These are phyloP conservation scores for Bibio marci DNA, from an alignment of 2,888 invertebrate genomes.

Conservation along the genomic window DNA sequence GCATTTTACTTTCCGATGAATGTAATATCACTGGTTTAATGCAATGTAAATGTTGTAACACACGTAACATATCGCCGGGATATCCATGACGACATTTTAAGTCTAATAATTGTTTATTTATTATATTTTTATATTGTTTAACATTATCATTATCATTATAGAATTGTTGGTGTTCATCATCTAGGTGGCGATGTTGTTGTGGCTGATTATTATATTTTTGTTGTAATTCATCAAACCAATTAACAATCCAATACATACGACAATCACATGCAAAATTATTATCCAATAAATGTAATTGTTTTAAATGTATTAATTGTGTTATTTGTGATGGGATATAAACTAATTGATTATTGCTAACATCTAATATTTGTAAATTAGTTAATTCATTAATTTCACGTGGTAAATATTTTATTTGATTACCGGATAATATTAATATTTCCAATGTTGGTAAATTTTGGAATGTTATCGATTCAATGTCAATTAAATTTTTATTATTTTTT, in stretches of 20 bases:
- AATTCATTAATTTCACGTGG: conserved; percentile 23
- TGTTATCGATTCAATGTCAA: conserved; percentile 42
- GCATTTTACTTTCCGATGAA: conserved; percentile 43
- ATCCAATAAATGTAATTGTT: conserved; percentile 45
- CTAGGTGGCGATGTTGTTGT: conserved; percentile 1
- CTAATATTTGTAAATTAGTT: conserved; percentile 37
- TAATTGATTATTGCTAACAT: conserved; percentile 53
- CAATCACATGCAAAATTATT: conserved; percentile 82
- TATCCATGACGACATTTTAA: conserved; percentile 48
- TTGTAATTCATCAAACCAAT: conserved; percentile 39
- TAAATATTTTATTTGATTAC: conserved; percentile 49
- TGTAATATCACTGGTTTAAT: conserved; percentile 42
- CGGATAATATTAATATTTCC: conserved; percentile 46
- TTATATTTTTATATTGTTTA: conserved; percentile 17
- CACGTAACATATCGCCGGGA: conserved; percentile 49
- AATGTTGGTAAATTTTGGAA: conserved; percentile 43
- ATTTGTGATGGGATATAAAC: conserved; percentile 54
- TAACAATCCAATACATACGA: conserved; percentile 59
- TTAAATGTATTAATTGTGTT: conserved; percentile 41
- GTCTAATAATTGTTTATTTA: conserved; percentile 29
- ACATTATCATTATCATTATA: conserved; percentile 2
- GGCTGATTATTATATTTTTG: conserved; percentile 17
- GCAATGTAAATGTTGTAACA: conserved; percentile 55
- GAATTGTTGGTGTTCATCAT: conserved; percentile 1
- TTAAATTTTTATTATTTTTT: conserved; percentile 41